These are phyloP conservation scores for Pseudomyrmex dendroicus DNA, from an alignment of 1,140 invertebrate genomes.

Conservation along the genomic window DNA sequence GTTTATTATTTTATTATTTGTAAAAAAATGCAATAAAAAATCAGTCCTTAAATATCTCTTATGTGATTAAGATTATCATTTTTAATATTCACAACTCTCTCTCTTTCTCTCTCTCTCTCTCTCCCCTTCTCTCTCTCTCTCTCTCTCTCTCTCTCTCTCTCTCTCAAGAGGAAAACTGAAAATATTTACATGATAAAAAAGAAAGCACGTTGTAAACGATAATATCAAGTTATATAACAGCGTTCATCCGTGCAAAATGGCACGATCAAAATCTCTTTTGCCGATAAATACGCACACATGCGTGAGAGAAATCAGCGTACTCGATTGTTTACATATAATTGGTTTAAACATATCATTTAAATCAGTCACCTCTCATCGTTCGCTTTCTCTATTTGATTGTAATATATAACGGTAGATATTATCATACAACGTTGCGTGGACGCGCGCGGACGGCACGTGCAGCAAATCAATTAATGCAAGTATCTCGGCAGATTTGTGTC, in stretches of 20 bases:
- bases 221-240: slow-evolving; percentile 38
- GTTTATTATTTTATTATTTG: too few species aligned
- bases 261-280: slow-evolving; percentile 39
- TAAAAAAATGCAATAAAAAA: too few species aligned
- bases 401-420: slow-evolving; percentile 8
- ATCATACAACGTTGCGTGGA: slow-evolving; percentile 11
- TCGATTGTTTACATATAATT: slow-evolving; percentile 30
- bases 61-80: too few species aligned
- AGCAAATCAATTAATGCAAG: slow-evolving; percentile 64
- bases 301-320: slow-evolving; percentile 26
- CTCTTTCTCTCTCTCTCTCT: too few species aligned
- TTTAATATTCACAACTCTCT: too few species aligned
- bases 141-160: too few species aligned
- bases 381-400: slow-evolving; percentile 4
- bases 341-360: slow-evolving; percentile 55
- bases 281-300: slow-evolving; percentile 21
- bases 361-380: background rate
- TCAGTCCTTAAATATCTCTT: too few species aligned
- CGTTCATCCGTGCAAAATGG: slow-evolving; percentile 34
- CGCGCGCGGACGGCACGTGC: slow-evolving; percentile 1
- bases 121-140: too few species aligned
- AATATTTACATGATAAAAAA: background rate
- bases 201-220: slow-evolving; percentile 27
- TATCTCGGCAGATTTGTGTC: slow-evolving; percentile 53
- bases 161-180: background rate